These are phyloP conservation scores for Phataginus tricuspis DNA, from an alignment of 2,797 vertebrate genomes.

Conservation along the genomic window DNA sequence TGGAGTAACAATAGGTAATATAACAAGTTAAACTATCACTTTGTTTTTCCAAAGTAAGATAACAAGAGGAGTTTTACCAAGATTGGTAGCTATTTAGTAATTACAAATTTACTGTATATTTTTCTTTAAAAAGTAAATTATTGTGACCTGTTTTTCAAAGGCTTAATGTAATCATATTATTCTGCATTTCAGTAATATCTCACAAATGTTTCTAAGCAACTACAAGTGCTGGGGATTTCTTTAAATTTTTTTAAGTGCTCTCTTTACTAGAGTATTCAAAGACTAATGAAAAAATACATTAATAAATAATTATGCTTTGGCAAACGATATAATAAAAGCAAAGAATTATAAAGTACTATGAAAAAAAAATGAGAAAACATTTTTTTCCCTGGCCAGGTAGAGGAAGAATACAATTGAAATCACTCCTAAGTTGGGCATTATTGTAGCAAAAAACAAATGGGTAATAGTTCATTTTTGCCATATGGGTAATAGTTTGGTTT, in stretches of 20 bases:
- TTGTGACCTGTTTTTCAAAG: neutral
- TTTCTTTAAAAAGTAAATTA: neutral
- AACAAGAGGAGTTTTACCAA: neutral
- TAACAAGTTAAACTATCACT: neutral
- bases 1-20: neutral
- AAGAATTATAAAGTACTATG: neutral
- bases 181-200: neutral
- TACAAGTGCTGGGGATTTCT: neutral
- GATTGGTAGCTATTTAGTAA: neutral
- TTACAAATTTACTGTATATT: neutral
- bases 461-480: neutral
- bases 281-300: neutral
- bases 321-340: neutral
- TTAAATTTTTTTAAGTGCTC: neutral
- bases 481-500: neutral
- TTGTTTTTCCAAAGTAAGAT: neutral
- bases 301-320: neutral
- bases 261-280: neutral
- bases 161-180: neutral
- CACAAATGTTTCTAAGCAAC: neutral
- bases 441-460: neutral
- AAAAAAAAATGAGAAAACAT: neutral
- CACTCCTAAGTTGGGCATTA: neutral
- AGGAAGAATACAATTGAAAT: neutral
- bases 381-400: neutral